Base-by-base conservation (phyloP, 1,140 invertebrate genomes). In the Leptopilina boulardi region DNA sequence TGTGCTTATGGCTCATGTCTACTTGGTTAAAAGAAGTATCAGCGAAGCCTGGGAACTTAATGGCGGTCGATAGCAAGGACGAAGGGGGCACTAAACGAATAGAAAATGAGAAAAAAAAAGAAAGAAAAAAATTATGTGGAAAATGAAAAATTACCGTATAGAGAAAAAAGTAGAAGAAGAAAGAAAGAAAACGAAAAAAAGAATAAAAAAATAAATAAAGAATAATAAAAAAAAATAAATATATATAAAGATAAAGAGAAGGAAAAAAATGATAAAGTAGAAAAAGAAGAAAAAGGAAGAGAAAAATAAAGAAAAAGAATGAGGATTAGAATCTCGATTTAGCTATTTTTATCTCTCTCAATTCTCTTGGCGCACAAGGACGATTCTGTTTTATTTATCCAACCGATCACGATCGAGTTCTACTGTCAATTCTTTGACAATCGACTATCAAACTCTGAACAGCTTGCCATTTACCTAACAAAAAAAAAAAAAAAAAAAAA, bases 21-120 rank as follows among this genome's bases (percentile, higher is more conserved):
- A 82, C 71, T 66, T 41, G 51, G 72, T 70, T 42, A 72, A 38
- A 84, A 84, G 77, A 81, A 83, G 56, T 84, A 82, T 38, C 56
- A 71, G 76, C 44, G 73, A 80, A 84, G 81, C 81, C 83, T 84
- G 83, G 77, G 77, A 84, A 85, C 77, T 85, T 77, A 84, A 77
- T 78, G 75, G 56, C 80, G 8, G 5, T 38, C 80, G 80, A 82
- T 81, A 78, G 77, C 19, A 10, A 54, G 42, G 56, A 56, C 72
- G 77, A 74, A 82, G 82, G 74, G 76, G 78, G 54, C 81, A n/a
- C n/a, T n/a, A 78, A 70, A 47, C 1, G n/a, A 18, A 44, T 21
- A 3, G 13, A 34, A 13, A 19, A 4, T 6, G 21, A 19, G n/a
- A 30, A 23, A 30, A 59, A 38, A 38, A 38, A 30, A 30, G 26